phyloP scores from a whole-genome alignment of 2,888 invertebrate species.

The Amphipyra berbera region DNA sequence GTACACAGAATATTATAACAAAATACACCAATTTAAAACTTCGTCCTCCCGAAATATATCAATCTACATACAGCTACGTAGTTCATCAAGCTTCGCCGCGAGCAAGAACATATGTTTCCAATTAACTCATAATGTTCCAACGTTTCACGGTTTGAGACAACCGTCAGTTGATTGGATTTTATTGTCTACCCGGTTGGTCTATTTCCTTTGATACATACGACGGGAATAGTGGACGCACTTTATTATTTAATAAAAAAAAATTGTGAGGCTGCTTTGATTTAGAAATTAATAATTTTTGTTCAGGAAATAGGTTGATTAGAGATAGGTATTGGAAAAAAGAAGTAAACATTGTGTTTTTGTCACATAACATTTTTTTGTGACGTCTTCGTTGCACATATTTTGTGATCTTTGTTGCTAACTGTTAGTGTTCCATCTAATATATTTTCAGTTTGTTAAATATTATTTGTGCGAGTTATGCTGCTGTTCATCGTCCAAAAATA shows the following conservation, averaged over 20 bases:
- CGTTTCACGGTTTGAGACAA: constrained; percentile 72
- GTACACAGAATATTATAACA: too few species aligned
- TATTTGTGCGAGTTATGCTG: too few species aligned
- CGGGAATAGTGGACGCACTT: constrained; percentile 2
- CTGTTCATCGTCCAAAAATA: too few species aligned
- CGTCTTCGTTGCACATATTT: too few species aligned
- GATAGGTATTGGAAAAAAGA: too few species aligned
- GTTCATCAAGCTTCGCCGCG: constrained; percentile 30
- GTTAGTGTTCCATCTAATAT: too few species aligned
- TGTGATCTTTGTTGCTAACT: too few species aligned
- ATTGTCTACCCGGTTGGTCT: constrained; percentile 83
- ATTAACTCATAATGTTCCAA: constrained; percentile 80
- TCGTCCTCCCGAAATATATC: not conserved
- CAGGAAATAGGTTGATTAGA: not conserved
- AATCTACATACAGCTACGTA: constrained; percentile 31
- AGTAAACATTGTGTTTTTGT: too few species aligned
- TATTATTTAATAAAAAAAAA: not conserved
- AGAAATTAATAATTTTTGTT: not conserved
- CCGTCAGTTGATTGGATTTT: constrained; percentile 83
- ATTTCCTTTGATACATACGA: constrained; percentile 65
- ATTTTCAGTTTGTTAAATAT: too few species aligned
- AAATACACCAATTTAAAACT: not conserved
- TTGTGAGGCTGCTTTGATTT: not conserved
- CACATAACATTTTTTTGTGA: too few species aligned
- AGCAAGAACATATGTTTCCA: constrained; percentile 76